phyloP scores from a whole-genome alignment of 2,113 vertebrate species.

The Sturnira hondurensis region DNA sequence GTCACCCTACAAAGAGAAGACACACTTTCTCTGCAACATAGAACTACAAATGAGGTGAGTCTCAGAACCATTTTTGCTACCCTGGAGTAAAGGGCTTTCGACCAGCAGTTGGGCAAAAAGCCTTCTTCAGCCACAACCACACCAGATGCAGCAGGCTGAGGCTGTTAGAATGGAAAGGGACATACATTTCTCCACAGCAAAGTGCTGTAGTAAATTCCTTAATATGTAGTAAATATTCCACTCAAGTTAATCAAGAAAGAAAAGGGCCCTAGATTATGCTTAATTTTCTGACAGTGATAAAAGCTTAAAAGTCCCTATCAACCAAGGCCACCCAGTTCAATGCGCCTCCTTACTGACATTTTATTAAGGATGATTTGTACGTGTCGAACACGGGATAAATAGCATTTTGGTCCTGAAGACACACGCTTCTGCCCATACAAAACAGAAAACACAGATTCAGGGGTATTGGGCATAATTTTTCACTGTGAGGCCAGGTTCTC shows the following conservation, averaged over 20 bases:
- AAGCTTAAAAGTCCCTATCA: conserved; percentile 23
- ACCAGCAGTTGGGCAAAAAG: neutral
- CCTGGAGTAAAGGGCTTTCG: neutral
- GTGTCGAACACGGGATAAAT: conserved; percentile 69
- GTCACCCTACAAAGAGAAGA: neutral
- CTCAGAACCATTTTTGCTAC: neutral
- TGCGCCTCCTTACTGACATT: conserved; percentile 63
- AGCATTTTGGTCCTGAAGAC: conserved; percentile 59
- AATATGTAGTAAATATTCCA: neutral
- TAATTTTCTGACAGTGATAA: conserved; percentile 69
- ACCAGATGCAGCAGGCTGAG: neutral
- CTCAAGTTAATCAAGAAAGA: conserved; percentile 44
- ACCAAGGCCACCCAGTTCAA: conserved; percentile 48
- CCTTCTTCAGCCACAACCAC: neutral
- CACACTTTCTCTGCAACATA: neutral
- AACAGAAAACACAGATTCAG: conserved; percentile 49
- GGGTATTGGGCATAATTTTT: conserved; percentile 1
- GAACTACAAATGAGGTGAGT: neutral
- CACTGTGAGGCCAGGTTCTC: neutral
- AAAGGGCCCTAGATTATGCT: conserved; percentile 48
- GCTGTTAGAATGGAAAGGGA: neutral
- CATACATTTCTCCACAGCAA: conserved; percentile 7
- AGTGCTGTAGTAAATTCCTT: neutral
- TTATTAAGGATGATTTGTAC: conserved; percentile 66
- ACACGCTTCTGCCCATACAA: conserved; percentile 57